Base-by-base conservation (phyloP, 30 jellyfish, hydroid and myxozoan genomes). In the Aurelia aurita complex sp. Pacific region DNA sequence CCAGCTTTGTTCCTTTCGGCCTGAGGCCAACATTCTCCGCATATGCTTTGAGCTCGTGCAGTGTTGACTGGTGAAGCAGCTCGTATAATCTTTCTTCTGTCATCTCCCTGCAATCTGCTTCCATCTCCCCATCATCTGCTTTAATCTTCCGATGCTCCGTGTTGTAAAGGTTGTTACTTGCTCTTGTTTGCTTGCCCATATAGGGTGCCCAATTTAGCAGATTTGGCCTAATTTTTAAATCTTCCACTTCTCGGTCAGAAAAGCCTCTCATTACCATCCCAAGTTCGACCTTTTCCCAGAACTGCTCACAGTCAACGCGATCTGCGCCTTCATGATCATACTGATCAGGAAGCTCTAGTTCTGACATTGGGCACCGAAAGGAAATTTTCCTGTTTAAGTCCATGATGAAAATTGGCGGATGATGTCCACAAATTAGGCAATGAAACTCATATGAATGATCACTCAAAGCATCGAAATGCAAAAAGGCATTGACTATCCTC, bases 161-260 rank as follows among this genome's bases (percentile, higher is more conserved):
- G 64, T 86, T 86, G 59, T 34, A 63, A 5, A 86, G 75, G 23
- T 7, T 16, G 23, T 67, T 46, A 17, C 67, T 50, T 53, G 40
- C 34, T 35, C 96, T 68, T 4, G 87, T 16, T 36, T 76, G 67
- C 8, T 53, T 54, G 3, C 86, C 90, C 17, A 76, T 87, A 60
- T 35, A 87, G n/a, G 91, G 96, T 23, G 96, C 85, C 96, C 91
- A 87, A 53, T 16, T 65, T 13, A 59, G 34, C 5, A 77, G 57
- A 72, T 54, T 77, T 57, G 91, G 95, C 63, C 46, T 33, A 18
- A 82, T 34, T 67, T 42, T 23, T 17, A 29, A n/a, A 1, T 51
- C 34, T 35, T 55, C 53, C 15, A 34, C 12, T 19, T 51, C 74
- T 23, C 76, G 35, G 16, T 35, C 74, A 29, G 36, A 23, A 69